Evolutionary conservation across 2,797 vertebrate genomes (phyloP), one percentile per base, ranked within the genome.

Genomic region (Diplodus puntazzo): DNA sequence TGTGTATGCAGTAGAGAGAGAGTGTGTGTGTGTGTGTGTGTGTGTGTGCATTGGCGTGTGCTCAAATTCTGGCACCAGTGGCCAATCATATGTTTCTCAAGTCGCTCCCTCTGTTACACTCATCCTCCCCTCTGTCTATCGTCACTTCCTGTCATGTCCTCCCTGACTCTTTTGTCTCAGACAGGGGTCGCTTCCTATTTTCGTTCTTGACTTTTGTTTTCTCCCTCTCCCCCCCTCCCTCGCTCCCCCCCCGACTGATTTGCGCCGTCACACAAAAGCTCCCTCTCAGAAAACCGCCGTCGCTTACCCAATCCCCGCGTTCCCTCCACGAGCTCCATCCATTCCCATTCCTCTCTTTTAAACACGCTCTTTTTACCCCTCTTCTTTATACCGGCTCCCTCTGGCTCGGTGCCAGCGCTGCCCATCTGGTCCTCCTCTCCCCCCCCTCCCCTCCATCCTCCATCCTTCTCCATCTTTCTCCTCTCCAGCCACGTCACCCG

Each of bases 341-440:
- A 58, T 73, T 45, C 21, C 39, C 46, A 27, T n/a, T 64, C 60
- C 49, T 78, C 20, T 69, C 68, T 76, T 69, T 85, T 68, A 73
- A 73, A 54, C 67, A 48, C 70, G 53, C 71, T 3, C 42, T 62
- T 58, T 62, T 16, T 30, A 17, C 45, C 71, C 55, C 43, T 70
- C 75, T 63, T 60, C 64, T 82, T 81, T 66, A 23, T 57, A 84
- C 77, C 76, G 65, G 49, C 84, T 83, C 82, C 68, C 66, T 13
- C 18, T 88, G 89, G 88, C 88, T 30, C 1, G 0, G 45, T 80
- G 85, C 85, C 87, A 80, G 59, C 68, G 16, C 42, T 59, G 73
- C 89, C 92, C 91, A 91, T 90, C 91, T 90, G 90, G 72, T 89
- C 78, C 68, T 23, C 20, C 65, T 34, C 58, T n/a, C 72, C 16